Evolutionary conservation across 2,888 invertebrate species (phyloP).

Genomic region (Tipula vernalis): DNA sequence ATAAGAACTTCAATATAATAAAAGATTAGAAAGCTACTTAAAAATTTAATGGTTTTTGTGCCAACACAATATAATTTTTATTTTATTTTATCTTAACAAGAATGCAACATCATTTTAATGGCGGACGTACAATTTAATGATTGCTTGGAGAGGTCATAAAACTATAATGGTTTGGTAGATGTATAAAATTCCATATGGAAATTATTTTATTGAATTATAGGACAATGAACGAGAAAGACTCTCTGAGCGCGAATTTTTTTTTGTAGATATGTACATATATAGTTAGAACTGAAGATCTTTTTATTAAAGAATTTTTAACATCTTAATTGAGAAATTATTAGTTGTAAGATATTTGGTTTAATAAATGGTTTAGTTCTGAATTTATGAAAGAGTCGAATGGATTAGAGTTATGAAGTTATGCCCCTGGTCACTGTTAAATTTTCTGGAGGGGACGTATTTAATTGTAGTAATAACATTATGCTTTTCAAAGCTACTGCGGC

Average conservation of each 20-base stretch:
- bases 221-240: not conserved
- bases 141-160: not conserved
- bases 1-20: not conserved
- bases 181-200: not conserved
- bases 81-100: not conserved
- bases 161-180: not conserved
- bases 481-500: too few relatives aligned
- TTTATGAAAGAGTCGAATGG: too few relatives aligned
- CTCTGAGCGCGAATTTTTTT: not conserved
- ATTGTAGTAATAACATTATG: too few relatives aligned
- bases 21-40: not conserved
- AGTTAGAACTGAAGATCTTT: too few relatives aligned
- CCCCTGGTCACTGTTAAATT: too few relatives aligned
- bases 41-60: not conserved
- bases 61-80: not conserved
- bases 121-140: not conserved
- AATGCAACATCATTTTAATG: not conserved
- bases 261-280: not conserved
- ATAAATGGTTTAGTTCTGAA: too few relatives aligned
- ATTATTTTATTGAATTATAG: not conserved
- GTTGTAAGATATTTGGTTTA: too few relatives aligned
- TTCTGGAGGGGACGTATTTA: too few relatives aligned
- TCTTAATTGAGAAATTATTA: too few relatives aligned
- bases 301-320: too few relatives aligned
- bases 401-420: too few relatives aligned